A percentile compares a stretch with the other conserved stretches of the same genome.
phyloP scores from a whole-genome alignment of 1,140 invertebrate genomes.

The Brachionus manjavacas region DNA sequence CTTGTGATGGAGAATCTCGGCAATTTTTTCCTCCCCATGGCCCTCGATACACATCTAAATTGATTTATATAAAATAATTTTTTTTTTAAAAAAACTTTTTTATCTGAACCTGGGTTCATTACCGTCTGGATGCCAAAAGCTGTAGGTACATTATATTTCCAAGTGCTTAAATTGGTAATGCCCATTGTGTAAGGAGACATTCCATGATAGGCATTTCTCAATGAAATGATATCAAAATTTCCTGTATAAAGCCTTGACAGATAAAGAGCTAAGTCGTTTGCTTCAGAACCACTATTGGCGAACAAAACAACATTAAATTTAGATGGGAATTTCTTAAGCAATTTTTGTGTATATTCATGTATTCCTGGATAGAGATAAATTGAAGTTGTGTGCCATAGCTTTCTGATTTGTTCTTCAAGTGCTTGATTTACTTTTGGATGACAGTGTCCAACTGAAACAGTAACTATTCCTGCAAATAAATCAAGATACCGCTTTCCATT shows the following conservation, averaged over 20 bases:
- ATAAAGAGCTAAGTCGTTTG: conserved; percentile 85
- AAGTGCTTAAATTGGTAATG: conserved; percentile 72
- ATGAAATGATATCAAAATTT: conserved; percentile 75
- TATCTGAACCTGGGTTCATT: conserved; percentile 76
- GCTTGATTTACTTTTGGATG: conserved; percentile 79
- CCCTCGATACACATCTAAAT: conserved; percentile 73
- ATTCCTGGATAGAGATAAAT: conserved; percentile 83
- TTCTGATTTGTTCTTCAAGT: conserved; percentile 70
- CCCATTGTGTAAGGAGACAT: conserved; percentile 75
- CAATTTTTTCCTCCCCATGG: conserved; percentile 80
- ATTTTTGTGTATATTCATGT: conserved; percentile 79
- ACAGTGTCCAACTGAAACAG: conserved; percentile 92
- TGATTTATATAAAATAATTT: background rate
- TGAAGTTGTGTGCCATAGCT: conserved; percentile 82
- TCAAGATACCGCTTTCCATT: conserved; percentile 81
- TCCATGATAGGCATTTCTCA: conserved; percentile 65
- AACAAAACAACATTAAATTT: conserved; percentile 73
- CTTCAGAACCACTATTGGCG: conserved; percentile 92
- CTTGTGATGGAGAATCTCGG: conserved; percentile 78
- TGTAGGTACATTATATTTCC: conserved; percentile 70
- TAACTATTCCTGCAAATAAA: conserved; percentile 90
- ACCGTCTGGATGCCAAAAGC: conserved; percentile 76
- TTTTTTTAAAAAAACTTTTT: too few relatives aligned
- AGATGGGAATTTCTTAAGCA: conserved; percentile 67
- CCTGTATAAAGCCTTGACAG: conserved; percentile 78